Evolutionary conservation across 1,140 invertebrate species (phyloP).

Genomic region (Glossosoma conforme): DNA sequence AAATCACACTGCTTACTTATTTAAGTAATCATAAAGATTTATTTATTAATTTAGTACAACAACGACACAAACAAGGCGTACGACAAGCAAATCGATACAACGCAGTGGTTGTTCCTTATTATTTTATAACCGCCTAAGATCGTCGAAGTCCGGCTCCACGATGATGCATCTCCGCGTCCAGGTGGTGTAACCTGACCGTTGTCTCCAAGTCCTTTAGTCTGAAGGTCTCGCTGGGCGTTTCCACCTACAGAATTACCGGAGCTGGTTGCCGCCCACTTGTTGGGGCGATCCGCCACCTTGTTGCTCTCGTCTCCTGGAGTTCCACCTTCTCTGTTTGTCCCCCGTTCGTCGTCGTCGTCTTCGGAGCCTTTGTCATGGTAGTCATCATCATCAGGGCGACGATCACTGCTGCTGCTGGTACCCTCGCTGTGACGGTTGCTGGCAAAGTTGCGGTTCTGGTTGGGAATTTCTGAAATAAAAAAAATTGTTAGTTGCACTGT

Average conservation of each 20-base stretch:
- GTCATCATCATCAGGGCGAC: constrained; percentile 17
- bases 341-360: constrained; percentile 2
- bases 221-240: constrained; percentile 9
- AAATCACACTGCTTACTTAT: too few relatives aligned
- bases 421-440: constrained; percentile 6
- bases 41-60: too few relatives aligned
- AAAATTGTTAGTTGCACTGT: too few relatives aligned
- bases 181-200: constrained; percentile 9
- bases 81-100: neutral
- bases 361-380: constrained; percentile 20
- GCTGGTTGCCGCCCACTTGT: constrained; percentile 21
- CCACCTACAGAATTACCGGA: constrained; percentile 24
- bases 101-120: neutral
- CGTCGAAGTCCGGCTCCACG: constrained; percentile 1
- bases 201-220: constrained; percentile 15
- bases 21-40: too few relatives aligned
- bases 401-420: constrained; percentile 5
- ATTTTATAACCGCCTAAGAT: neutral
- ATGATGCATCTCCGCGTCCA: neutral
- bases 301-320: constrained; percentile 13
- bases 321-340: constrained; percentile 5
- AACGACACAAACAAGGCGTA: too few relatives aligned
- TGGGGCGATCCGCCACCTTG: constrained; percentile 20
- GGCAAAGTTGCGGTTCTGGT: constrained; percentile 8
- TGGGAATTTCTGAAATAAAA: constrained; percentile 25